These are phyloP conservation scores for Cygnus atratus DNA, from an alignment of 2,113 vertebrate species.

Conservation along the genomic window DNA sequence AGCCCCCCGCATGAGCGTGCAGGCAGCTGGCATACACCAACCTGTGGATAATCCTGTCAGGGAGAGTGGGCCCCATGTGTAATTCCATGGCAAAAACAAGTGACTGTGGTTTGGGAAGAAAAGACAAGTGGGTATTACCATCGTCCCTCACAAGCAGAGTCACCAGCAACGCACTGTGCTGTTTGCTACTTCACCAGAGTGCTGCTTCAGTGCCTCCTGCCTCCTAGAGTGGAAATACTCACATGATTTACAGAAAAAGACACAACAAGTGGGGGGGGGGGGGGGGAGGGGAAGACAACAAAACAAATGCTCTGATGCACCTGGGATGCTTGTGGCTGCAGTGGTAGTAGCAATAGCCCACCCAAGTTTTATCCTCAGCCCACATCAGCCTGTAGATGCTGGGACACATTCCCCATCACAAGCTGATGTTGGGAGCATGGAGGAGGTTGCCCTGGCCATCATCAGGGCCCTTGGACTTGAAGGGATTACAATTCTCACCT, in stretches of 20 bases:
- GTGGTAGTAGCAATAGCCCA: background rate
- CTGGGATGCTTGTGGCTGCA: background rate
- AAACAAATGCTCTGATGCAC: background rate
- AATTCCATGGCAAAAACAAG: background rate
- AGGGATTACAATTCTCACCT: background rate
- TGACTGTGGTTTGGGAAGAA: background rate
- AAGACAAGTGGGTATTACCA: background rate
- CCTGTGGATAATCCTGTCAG: background rate
- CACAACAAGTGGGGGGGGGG: too few relatives aligned
- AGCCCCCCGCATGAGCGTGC: rapidly evolving
- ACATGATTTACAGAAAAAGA: background rate
- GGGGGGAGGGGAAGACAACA: too few relatives aligned
- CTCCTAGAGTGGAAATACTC: background rate
- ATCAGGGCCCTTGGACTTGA: rapidly evolving
- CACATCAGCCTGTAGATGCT: background rate
- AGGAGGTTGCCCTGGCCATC: background rate
- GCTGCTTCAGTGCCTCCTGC: background rate
- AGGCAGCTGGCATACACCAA: rapidly evolving
- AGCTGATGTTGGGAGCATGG: background rate
- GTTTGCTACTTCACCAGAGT: background rate
- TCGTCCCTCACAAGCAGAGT: background rate
- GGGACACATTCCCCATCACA: too few relatives aligned
- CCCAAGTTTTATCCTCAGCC: background rate
- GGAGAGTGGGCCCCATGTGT: rapidly evolving
- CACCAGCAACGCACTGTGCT: rapidly evolving